phyloP scores from a whole-genome alignment of 2,113 vertebrate species.

The Steatornis caripensis region DNA sequence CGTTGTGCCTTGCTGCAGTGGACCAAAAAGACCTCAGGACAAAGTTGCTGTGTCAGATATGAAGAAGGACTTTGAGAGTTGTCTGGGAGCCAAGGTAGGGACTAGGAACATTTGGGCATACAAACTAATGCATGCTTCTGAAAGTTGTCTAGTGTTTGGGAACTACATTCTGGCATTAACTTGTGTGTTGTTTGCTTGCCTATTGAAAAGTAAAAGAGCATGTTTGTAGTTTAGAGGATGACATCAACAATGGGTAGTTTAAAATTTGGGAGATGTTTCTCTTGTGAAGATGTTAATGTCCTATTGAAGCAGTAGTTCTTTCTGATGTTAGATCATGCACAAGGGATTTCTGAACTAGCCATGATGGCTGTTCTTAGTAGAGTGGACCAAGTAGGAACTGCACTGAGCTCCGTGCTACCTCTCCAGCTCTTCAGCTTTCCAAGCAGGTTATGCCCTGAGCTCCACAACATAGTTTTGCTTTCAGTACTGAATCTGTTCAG shows the following conservation, averaged over 20 bases:
- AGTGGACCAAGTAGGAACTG: not conserved
- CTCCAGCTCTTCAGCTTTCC: not conserved
- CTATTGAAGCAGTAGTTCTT: not conserved
- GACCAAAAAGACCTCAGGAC: slow-evolving; percentile 96
- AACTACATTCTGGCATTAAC: fast-evolving
- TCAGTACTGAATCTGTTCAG: not conserved
- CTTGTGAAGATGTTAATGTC: not conserved
- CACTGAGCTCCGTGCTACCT: not conserved
- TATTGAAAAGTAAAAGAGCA: not conserved
- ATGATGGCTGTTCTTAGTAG: fast-evolving
- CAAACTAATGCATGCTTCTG: not conserved
- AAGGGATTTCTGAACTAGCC: not conserved
- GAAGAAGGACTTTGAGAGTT: slow-evolving; percentile 89
- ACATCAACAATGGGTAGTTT: not conserved
- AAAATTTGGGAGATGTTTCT: not conserved
- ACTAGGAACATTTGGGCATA: not conserved
- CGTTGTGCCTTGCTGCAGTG: slow-evolving; percentile 94
- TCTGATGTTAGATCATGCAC: not conserved
- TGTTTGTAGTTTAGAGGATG: not conserved
- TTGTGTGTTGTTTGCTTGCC: not conserved
- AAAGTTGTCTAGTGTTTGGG: not conserved
- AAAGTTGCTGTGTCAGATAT: slow-evolving; percentile 88
- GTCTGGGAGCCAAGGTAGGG: slow-evolving; percentile 86
- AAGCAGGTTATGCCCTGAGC: not conserved
- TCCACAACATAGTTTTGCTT: not conserved